Evolutionary conservation across 2,113 vertebrate genomes (phyloP), one percentile per base, ranked within the genome.

Genomic region (Paralichthys olivaceus): DNA sequence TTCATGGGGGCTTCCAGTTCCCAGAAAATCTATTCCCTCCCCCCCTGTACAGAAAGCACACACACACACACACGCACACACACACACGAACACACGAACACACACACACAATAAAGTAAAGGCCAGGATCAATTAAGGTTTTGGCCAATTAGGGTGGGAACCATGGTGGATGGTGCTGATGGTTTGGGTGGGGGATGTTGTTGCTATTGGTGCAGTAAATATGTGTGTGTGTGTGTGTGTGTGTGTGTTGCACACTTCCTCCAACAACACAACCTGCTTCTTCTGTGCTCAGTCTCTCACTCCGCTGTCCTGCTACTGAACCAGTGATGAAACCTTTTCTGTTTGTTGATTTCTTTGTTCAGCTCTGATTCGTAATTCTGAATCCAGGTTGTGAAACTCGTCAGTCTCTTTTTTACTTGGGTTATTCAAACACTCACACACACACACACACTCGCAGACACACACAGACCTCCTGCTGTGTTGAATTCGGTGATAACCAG

Each of bases 401-500:
- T 56, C 20, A n/a, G 26, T 53, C 49, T 80, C 5, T 20, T 84
- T 19, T 70, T 69, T n/a, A 20, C 32, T 59, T 19, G 11, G 53
- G 49, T 72, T 69, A 63, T 59, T 84, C 43, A 84, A 75, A 82
- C 64, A 83, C 64, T 61, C n/a, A 37, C 56, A 72, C 64, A 72
- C 23, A 25, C 22, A 59, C 32, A 53, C 32, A 20, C 32, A 54
- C 55, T 68, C 53, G 55, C 23, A 57, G 68, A 75, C 72, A 71
- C 61, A 83, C 75, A 83, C 70, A 88, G 86, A 90, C 83, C 62
- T 86, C 86, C 87, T 88, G 88, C 89, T 83, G 88, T 84, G 95
- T 96, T 91, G 89, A 91, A 95, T 97, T 98, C 97, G 96, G 93
- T 95, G 96, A 97, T 96, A 97, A 96, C 95, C 93, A 93, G 92